Percentiles rank a stretch among this genome's conserved stretches.
These are phyloP conservation scores for Apodemus sylvaticus DNA, from an alignment of 2,113 vertebrate species.

Conservation along the genomic window DNA sequence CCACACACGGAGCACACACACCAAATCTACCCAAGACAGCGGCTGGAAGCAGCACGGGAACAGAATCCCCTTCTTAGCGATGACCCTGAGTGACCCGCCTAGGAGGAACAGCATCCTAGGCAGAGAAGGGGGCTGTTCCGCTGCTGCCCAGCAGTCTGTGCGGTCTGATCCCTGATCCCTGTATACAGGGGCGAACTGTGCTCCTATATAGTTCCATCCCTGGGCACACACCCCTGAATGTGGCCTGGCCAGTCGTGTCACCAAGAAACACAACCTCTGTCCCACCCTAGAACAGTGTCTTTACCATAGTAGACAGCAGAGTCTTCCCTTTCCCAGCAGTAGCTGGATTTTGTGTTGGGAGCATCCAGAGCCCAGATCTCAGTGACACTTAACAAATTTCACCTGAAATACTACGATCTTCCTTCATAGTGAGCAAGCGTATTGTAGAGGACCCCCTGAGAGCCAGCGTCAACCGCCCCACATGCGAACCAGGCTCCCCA, in stretches of 20 bases:
- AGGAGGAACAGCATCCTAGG: not conserved
- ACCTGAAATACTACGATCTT: not conserved
- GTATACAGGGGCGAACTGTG: not conserved
- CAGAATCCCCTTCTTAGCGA: not conserved
- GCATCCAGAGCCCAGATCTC: not conserved
- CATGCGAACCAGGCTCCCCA: not conserved
- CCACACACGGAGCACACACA: not conserved
- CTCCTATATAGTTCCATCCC: not conserved
- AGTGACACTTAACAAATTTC: not conserved
- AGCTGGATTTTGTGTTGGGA: not conserved
- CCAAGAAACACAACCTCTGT: not conserved
- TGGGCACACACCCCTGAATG: not conserved
- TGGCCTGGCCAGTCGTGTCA: not conserved
- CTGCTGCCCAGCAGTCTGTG: not conserved
- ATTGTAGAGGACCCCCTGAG: fast-evolving
- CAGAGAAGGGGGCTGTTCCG: not conserved
- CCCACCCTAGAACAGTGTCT: not conserved
- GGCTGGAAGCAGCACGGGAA: not conserved
- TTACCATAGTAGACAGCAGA: not conserved
- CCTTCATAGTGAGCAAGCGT: not conserved
- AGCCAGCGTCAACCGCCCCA: not conserved
- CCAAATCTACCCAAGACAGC: not conserved
- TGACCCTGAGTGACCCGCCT: not conserved
- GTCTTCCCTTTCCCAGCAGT: too few relatives aligned
- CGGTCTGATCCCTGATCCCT: not conserved